Evolutionary conservation across 2,113 vertebrate genomes (phyloP), one percentile per base, ranked within the genome.

Genomic region (Psittacara wagleri): DNA sequence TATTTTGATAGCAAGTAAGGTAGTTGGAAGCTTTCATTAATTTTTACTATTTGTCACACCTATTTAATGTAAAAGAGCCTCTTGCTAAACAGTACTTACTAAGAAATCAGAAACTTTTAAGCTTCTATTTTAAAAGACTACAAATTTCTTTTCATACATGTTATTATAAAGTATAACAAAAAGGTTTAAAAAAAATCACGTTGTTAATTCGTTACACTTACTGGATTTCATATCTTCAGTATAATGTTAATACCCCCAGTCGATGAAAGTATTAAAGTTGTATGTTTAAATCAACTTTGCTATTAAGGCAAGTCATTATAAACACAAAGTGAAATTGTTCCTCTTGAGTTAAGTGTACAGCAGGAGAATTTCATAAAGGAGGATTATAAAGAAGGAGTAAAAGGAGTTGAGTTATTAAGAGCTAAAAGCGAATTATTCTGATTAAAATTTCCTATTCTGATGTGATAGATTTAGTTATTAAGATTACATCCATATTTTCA

Each of bases 261-360:
- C 8, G 35, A 35, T 35, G 35, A 35, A 35, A 35, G 18, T 64
- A 75, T 23, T 93, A 44, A 59, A 91, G 25, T 92, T 97, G 80
- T 78, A 48, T 33, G 18, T 90, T 95, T 83, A n/a, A 95, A 74
- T 88, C 44, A 91, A 68, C 64, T 96, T 90, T 95, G 67, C 23
- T 88, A 44, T 90, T 94, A 91, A 90, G 48, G 7, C 18, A 63
- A 13, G 31, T 88, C 35, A 94, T 92, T 84, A 87, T 39, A 91
- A 92, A 68, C 64, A 94, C 24, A 86, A 88, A 76, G 35, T 37
- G 19, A 96, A 84, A 90, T 68, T n/a, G 25, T 70, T 95, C 28
- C 31, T 84, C 43, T 90, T 92, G 54, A 86, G 39, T 83, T 86
- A 83, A 63, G 13, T 44, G 14, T 79, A 69, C 28, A 79, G 52